Evolutionary conservation across 1,140 invertebrate species (phyloP), one percentile per base, ranked within the genome.

Genomic region (Dendrolimus kikuchii): DNA sequence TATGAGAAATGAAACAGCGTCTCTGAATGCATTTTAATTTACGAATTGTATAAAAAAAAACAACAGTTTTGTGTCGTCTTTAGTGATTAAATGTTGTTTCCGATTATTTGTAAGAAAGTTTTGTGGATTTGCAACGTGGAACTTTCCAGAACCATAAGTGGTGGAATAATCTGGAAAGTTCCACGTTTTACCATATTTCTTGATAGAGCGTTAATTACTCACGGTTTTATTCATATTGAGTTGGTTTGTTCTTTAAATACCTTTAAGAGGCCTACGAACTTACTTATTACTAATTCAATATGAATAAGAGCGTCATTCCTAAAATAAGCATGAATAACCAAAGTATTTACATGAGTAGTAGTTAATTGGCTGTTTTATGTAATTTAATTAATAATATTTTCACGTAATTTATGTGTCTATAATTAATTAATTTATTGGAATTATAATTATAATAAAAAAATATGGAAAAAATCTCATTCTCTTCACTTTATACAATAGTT

Each of bases 401-500:
- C 80, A 71, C 73, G 79, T 86, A 83, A 82, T 81, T 86, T 86
- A 77, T 83, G 83, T 86, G 81, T 82, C 82, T 86, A 86, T 80
- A 81, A 81, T 81, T 81, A 84, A 60, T 86, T 86, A 82, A 81
- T 82, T 82, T 86, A 84, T 83, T 84, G 79, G 78, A 81, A 82
- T 79, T 81, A 80, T 77, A 82, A 83, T 81, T 80, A 76, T 67
- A 70, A 78, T 77, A 76, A 76, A 78, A 80, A 77, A 77, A 75
- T 70, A 68, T 68, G 60, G 62, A 68, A 81, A 77, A 79, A 81
- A 77, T 84, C 84, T 87, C 86, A 87, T 86, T 84, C 72, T 86
- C 83, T 82, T 86, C 84, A 86, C 84, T 86, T 86, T 87, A 82
- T 87, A 88, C 85, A 87, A 88, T 88, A 88, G 87, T 86, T 87